Percentiles rank a stretch among this genome's conserved stretches.
phyloP scores from a whole-genome alignment of 1,140 invertebrate genomes.

The Globodera ellingtonae region DNA sequence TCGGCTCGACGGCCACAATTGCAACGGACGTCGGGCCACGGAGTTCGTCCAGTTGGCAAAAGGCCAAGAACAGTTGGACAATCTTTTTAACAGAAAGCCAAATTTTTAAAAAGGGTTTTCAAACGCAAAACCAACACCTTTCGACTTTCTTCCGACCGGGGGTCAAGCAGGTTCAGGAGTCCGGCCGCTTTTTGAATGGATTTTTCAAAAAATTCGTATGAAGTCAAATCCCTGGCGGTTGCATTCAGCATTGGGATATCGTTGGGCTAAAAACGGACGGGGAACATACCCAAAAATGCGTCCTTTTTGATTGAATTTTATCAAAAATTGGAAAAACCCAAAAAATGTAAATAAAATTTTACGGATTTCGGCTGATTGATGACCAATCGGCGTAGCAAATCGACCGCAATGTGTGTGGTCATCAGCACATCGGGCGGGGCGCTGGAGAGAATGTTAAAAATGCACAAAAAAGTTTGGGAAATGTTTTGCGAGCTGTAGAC shows the following conservation, averaged over 20 bases:
- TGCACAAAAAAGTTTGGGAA: slow-evolving; percentile 52
- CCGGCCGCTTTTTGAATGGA: slow-evolving; percentile 49
- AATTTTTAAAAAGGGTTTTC: neutral
- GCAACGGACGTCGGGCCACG: slow-evolving; percentile 10
- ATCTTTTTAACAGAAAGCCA: neutral
- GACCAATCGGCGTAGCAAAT: slow-evolving; percentile 53
- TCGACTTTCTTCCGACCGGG: slow-evolving; percentile 46
- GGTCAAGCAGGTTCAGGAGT: slow-evolving; percentile 44
- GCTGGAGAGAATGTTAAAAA: slow-evolving; percentile 53
- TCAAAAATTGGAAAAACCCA: slow-evolving; percentile 3
- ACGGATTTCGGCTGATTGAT: slow-evolving; percentile 27
- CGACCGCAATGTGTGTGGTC: slow-evolving; percentile 55
- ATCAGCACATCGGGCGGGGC: slow-evolving; percentile 46
- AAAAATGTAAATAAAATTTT: neutral
- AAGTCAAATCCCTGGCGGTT: slow-evolving; percentile 53
- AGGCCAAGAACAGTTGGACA: slow-evolving; percentile 25
- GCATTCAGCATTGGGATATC: slow-evolving; percentile 35
- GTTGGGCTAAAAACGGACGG: slow-evolving; percentile 37
- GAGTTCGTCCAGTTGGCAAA: slow-evolving; percentile 38
- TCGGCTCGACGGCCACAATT: neutral
- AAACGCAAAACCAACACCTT: slow-evolving; percentile 38
- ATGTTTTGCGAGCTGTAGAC: slow-evolving; percentile 52
- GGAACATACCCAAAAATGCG: too few relatives aligned
- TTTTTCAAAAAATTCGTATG: slow-evolving; percentile 50
- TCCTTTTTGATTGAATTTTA: neutral